Conservation (phyloP, 2,113 vertebrate genomes). For the Setophaga coronata region DNA sequence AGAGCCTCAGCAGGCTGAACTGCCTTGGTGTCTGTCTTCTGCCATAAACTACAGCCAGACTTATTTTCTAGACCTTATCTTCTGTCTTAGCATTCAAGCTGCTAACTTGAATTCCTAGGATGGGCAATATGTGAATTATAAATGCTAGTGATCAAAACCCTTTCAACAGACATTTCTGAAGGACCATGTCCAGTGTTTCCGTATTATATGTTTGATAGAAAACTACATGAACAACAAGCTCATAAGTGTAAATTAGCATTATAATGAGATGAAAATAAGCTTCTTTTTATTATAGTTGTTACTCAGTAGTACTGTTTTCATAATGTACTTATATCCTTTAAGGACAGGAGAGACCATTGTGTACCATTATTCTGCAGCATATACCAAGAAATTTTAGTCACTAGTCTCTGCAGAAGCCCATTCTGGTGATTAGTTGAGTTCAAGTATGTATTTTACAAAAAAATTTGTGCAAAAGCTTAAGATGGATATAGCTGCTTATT, state of each 20-base stretch:
- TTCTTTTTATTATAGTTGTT: neutral
- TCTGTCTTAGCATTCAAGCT: neutral
- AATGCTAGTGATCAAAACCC: neutral
- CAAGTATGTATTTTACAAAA: neutral
- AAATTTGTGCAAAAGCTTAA: neutral
- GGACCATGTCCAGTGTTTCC: neutral
- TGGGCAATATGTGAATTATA: neutral
- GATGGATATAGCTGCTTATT: neutral
- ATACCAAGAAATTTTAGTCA: neutral
- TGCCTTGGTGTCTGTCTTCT: neutral
- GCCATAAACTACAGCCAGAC: neutral
- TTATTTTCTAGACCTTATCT: neutral
- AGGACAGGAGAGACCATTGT: neutral
- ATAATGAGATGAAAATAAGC: neutral
- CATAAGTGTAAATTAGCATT: neutral
- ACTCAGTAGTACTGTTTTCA: neutral
- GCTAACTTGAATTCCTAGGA: neutral
- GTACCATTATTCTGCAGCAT: neutral
- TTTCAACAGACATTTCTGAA: neutral
- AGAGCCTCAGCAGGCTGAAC: neutral
- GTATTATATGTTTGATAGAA: neutral
- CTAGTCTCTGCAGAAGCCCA: neutral
- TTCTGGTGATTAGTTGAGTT: neutral
- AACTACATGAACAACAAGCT: neutral
- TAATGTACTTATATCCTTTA: neutral